phyloP scores from a whole-genome alignment of 2,888 invertebrate species.

The Steinernema scapterisci region DNA sequence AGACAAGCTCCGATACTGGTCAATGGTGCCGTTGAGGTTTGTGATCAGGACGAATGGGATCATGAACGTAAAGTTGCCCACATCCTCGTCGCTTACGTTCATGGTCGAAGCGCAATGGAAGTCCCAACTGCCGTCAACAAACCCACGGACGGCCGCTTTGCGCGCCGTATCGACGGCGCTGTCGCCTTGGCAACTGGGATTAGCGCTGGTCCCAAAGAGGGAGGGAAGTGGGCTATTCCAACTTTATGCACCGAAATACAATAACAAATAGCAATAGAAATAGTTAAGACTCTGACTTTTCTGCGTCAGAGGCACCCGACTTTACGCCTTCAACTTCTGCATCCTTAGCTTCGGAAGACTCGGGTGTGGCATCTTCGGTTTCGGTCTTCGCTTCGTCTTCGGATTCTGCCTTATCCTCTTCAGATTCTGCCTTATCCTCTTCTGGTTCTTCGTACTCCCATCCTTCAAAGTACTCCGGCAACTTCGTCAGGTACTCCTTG shows the following conservation, averaged over 20 bases:
- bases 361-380: background rate
- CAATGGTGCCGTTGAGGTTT: slow-evolving; percentile 10
- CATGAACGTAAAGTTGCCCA: slow-evolving; percentile 16
- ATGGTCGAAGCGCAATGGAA: background rate
- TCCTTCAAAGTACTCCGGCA: slow-evolving; percentile 6
- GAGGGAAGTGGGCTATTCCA: background rate
- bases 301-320: background rate
- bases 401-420: background rate
- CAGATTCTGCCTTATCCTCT: background rate
- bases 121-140: background rate
- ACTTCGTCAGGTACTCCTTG: background rate
- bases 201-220: background rate
- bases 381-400: background rate
- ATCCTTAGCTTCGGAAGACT: background rate
- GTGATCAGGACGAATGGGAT: background rate
- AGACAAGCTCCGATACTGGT: background rate
- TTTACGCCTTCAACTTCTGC: background rate
- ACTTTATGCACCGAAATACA: background rate
- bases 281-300: background rate
- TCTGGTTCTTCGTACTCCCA: background rate
- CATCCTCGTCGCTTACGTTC: background rate
- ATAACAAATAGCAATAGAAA: background rate
- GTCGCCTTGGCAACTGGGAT: slow-evolving; percentile 14
- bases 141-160: background rate
- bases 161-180: background rate